Conservation (phyloP, 2,888 invertebrate genomes). For the Molanna angustata region DNA sequence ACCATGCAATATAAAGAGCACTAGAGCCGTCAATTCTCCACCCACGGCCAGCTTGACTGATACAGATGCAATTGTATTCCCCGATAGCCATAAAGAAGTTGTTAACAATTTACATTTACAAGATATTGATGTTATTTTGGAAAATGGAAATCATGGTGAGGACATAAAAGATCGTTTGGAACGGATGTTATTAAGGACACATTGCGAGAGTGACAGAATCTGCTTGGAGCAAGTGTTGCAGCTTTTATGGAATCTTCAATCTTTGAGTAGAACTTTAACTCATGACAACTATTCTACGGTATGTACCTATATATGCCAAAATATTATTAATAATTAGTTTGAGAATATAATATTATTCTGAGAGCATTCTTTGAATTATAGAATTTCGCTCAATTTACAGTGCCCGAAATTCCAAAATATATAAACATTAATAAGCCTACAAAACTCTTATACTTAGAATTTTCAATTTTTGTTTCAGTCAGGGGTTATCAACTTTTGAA, state of each 20-base stretch:
- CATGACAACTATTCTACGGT: slow-evolving; percentile 46
- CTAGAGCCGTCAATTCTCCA: slow-evolving; percentile 49
- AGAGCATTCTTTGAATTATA: too few species aligned
- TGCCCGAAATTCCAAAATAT: too few species aligned
- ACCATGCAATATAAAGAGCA: slow-evolving; percentile 35
- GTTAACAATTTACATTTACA: slow-evolving; percentile 14
- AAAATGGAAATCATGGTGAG: slow-evolving; percentile 15
- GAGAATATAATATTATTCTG: too few species aligned
- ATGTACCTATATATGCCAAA: slow-evolving; percentile 1
- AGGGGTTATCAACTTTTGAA: too few species aligned
- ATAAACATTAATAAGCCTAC: too few species aligned
- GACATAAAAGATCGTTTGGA: slow-evolving; percentile 50
- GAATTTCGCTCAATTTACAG: too few species aligned
- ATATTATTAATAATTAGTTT: neutral
- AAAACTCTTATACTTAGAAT: too few species aligned
- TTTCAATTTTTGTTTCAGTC: too few species aligned
- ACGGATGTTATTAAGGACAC: slow-evolving; percentile 52
- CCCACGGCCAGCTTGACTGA: slow-evolving; percentile 41
- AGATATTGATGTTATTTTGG: slow-evolving; percentile 12
- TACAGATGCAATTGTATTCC: slow-evolving; percentile 5
- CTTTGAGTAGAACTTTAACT: slow-evolving; percentile 54
- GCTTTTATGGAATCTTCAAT: slow-evolving; percentile 60
- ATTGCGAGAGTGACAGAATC: slow-evolving; percentile 57
- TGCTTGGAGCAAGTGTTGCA: slow-evolving; percentile 62
- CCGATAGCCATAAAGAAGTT: slow-evolving; percentile 10